Conservation (phyloP, 2,113 vertebrate genomes). For the Epinephelus cyanopodus region DNA sequence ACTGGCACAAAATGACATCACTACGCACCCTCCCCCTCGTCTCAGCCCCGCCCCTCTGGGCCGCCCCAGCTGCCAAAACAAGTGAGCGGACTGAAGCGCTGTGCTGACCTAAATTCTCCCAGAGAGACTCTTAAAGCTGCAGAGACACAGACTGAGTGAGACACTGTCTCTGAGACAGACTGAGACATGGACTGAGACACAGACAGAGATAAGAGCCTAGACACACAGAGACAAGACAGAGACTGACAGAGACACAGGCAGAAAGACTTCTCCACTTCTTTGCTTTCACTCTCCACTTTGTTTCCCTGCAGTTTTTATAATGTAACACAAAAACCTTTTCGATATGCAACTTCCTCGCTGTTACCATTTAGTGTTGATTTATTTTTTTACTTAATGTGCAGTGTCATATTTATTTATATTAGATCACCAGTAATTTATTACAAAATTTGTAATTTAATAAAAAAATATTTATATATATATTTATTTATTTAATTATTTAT, state of each 20-base stretch:
- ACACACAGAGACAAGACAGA: neutral
- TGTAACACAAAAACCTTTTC: neutral
- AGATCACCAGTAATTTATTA: neutral
- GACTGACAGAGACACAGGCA: neutral
- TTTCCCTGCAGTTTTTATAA: neutral
- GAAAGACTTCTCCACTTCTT: neutral
- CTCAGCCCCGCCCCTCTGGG: slow-evolving; percentile 37
- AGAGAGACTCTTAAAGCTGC: slow-evolving; percentile 66
- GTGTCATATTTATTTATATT: neutral
- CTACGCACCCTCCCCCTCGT: neutral
- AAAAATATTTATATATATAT: neutral
- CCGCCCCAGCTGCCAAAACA: slow-evolving; percentile 50
- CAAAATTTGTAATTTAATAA: neutral
- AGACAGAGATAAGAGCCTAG: neutral
- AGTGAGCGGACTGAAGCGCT: slow-evolving; percentile 25
- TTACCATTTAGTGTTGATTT: neutral
- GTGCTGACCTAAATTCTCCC: slow-evolving; percentile 70
- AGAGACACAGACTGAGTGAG: slow-evolving; percentile 27
- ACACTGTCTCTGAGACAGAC: neutral
- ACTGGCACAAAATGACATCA: slow-evolving; percentile 39
- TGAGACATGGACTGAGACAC: neutral
- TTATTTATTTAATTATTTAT: neutral
- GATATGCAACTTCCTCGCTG: neutral
- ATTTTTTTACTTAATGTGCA: neutral
- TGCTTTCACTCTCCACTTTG: neutral